These are phyloP conservation scores for Mormyrus hasselquistii DNA, from an alignment of 2,797 vertebrate genomes.

Conservation along the genomic window DNA sequence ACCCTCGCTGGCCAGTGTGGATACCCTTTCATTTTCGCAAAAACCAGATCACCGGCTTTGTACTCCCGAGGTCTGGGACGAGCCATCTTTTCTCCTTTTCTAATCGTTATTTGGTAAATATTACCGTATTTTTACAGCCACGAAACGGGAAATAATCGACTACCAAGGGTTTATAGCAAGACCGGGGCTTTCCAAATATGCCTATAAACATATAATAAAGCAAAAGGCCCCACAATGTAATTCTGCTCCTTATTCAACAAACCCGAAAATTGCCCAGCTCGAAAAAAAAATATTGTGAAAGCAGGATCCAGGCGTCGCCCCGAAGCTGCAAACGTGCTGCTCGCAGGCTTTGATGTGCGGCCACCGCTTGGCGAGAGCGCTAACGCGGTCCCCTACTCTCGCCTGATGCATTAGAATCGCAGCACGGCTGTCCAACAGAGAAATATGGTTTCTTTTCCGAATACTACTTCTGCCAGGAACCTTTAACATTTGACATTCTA, in stretches of 20 bases:
- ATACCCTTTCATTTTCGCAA: conserved; percentile 92
- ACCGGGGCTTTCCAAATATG: conserved; percentile 53
- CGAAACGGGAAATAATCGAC: conserved; percentile 43
- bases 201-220: conserved; percentile 60
- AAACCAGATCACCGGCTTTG: conserved; percentile 88
- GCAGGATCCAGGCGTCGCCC: conserved; percentile 17
- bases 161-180: conserved; percentile 58
- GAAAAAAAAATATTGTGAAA: conserved; percentile 37
- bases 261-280: conserved; percentile 40
- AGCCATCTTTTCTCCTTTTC: conserved; percentile 69
- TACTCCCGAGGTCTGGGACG: conserved; percentile 87
- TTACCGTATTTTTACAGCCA: conserved; percentile 34
- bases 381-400: conserved; percentile 23
- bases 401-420: conserved; percentile 28
- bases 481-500: conserved; percentile 40
- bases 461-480: conserved; percentile 49
- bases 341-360: conserved; percentile 25
- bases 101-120: conserved; percentile 17
- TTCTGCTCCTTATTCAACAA: conserved; percentile 38
- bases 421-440: conserved; percentile 24
- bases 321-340: conserved; percentile 17
- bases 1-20: conserved; percentile 93
- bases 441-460: conserved; percentile 48
- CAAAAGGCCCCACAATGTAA: conserved; percentile 43
- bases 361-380: conserved; percentile 22